phyloP scores from a whole-genome alignment of 2,113 vertebrate genomes.

The Tichodroma muraria region DNA sequence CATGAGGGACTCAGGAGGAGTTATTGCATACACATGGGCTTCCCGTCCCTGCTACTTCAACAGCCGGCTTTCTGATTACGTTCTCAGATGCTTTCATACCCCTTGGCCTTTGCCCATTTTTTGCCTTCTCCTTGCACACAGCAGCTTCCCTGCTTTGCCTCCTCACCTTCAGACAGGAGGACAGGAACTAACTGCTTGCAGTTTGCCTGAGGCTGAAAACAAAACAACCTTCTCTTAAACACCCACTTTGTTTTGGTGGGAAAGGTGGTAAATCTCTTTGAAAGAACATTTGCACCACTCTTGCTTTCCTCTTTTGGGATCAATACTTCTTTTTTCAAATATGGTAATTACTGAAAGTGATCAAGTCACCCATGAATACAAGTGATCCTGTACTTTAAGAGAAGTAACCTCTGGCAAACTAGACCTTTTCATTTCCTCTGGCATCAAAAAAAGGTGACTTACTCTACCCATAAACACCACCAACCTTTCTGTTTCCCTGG shows the following conservation, averaged over 20 bases:
- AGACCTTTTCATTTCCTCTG: background rate
- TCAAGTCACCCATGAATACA: background rate
- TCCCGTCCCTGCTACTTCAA: background rate
- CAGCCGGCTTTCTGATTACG: background rate
- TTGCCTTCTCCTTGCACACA: background rate
- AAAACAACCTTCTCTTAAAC: background rate
- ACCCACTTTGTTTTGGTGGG: background rate
- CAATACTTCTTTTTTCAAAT: background rate
- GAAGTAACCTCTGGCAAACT: background rate
- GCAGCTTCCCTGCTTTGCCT: background rate
- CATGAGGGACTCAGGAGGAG: accelerated
- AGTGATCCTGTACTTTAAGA: background rate
- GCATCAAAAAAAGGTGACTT: background rate
- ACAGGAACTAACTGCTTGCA: background rate
- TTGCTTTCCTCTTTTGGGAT: background rate
- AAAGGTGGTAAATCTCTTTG: background rate
- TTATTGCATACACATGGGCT: background rate
- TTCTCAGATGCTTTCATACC: background rate
- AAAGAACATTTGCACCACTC: background rate
- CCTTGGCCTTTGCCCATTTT: background rate
- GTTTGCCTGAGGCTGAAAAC: background rate
- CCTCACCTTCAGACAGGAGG: background rate
- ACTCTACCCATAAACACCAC: background rate
- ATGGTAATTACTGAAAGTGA: background rate
- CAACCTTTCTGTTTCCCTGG: background rate